Conservation (phyloP, 2,797 vertebrate species). For the Mallotus villosus region DNA sequence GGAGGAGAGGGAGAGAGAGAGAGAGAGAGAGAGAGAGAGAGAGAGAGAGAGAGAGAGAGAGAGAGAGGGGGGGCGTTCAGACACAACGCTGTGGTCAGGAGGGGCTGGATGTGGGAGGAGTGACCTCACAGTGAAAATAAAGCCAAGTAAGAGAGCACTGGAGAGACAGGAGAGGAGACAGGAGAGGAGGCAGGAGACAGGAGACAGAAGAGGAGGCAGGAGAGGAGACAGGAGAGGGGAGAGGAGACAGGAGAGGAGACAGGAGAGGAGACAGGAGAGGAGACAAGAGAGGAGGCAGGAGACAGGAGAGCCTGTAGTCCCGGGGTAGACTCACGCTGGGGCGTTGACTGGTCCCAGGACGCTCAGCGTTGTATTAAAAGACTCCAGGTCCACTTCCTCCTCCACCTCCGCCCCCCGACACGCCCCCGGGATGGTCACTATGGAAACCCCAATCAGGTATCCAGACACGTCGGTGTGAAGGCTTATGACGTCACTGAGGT, state of each 20-base stretch:
- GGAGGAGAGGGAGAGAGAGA: conserved; percentile 17
- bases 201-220: too few relatives aligned
- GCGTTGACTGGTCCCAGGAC: conserved; percentile 78
- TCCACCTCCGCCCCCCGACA: conserved; percentile 85
- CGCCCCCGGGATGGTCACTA: conserved; percentile 83
- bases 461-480: conserved; percentile 86
- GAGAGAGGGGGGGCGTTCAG: background rate
- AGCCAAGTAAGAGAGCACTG: background rate
- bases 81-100: background rate
- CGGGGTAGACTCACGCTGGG: conserved; percentile 73
- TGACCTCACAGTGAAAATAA: background rate
- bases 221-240: too few relatives aligned
- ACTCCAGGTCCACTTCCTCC: conserved; percentile 85
- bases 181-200: too few relatives aligned
- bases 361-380: conserved; percentile 86
- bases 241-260: too few relatives aligned
- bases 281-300: too few relatives aligned
- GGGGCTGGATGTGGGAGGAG: background rate
- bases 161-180: background rate
- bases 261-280: too few relatives aligned
- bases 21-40: background rate
- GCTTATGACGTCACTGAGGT: conserved; percentile 86
- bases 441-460: conserved; percentile 83
- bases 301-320: too few relatives aligned
- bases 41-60: background rate